Conservation (phyloP, 1,140 invertebrate genomes). For the Pollicipes pollicipes region DNA sequence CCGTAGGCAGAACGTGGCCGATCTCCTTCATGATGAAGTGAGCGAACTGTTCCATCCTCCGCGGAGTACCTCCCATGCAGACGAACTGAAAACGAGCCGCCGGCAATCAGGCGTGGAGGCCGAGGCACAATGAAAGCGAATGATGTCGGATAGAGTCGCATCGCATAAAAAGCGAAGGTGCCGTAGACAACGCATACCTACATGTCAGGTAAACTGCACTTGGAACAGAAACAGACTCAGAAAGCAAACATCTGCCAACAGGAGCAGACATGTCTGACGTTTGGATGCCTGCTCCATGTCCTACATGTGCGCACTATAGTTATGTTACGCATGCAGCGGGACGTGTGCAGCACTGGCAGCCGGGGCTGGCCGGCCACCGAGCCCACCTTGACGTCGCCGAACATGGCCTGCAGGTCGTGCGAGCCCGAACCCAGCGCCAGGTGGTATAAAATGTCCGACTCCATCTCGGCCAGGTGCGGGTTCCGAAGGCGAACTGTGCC, state of each 20-base stretch:
- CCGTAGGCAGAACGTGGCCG: slow-evolving; percentile 68
- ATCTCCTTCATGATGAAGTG: slow-evolving; percentile 75
- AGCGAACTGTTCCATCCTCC: slow-evolving; percentile 84
- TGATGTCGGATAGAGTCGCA: slow-evolving; percentile 25
- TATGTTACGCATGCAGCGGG: too few relatives aligned
- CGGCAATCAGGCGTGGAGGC: too few relatives aligned
- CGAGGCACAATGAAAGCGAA: too few relatives aligned
- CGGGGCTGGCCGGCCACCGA: too few relatives aligned
- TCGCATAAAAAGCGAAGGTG: slow-evolving; percentile 46
- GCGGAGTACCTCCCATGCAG: slow-evolving; percentile 91
- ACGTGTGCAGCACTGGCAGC: too few relatives aligned
- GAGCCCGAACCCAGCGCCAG: slow-evolving; percentile 73
- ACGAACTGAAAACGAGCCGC: slow-evolving; percentile 37
- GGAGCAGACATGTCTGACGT: too few relatives aligned
- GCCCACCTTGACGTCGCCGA: slow-evolving; percentile 69
- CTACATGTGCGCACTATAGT: too few relatives aligned
- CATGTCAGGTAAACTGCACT: slow-evolving; percentile 3
- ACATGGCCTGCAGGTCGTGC: slow-evolving; percentile 87
- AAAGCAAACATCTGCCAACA: slow-evolving; percentile 3
- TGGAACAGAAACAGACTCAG: slow-evolving; percentile 1
- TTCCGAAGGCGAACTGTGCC: slow-evolving; percentile 53
- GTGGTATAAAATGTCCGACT: slow-evolving; percentile 88
- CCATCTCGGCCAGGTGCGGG: slow-evolving; percentile 73
- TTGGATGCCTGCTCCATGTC: too few relatives aligned
- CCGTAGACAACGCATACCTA: slow-evolving; percentile 9